Conservation (phyloP, 2,797 vertebrate species). For the Gephyroberyx darwinii region DNA sequence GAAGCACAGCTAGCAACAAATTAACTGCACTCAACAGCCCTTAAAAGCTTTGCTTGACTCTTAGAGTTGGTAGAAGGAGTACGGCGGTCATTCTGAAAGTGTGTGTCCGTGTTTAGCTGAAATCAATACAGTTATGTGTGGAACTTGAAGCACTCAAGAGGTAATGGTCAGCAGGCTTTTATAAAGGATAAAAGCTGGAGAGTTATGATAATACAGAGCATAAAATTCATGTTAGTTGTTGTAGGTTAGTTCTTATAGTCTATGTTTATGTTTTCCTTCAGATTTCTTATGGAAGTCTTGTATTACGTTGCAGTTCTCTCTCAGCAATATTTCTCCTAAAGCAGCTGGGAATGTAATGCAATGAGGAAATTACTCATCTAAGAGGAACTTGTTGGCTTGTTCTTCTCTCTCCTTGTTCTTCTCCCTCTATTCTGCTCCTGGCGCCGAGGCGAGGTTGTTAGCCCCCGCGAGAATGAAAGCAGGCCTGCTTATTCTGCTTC, state of each 20-base stretch:
- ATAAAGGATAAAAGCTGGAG: conserved; percentile 47
- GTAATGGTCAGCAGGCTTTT: conserved; percentile 39
- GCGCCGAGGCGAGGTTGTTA: conserved; percentile 33
- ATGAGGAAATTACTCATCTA: conserved; percentile 74
- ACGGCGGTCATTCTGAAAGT: conserved; percentile 43
- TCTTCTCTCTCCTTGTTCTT: not conserved
- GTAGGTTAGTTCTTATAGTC: conserved; percentile 37
- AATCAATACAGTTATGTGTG: conserved; percentile 72
- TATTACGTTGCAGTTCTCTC: conserved; percentile 42
- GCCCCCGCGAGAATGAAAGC: conserved; percentile 39
- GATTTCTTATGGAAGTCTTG: conserved; percentile 51
- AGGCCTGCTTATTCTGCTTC: conserved; percentile 30
- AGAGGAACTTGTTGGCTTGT: conserved; percentile 63
- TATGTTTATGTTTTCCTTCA: not conserved
- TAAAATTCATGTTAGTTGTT: conserved; percentile 50
- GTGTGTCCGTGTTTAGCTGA: conserved; percentile 66
- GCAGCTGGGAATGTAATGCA: conserved; percentile 71
- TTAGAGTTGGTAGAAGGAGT: conserved; percentile 37
- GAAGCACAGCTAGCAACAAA: conserved; percentile 43
- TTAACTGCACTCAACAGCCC: conserved; percentile 46
- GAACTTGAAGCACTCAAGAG: conserved; percentile 50
- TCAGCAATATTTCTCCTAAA: conserved; percentile 49
- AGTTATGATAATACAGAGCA: conserved; percentile 19
- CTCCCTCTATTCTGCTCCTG: conserved; percentile 47
- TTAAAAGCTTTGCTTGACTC: conserved; percentile 47